These are phyloP conservation scores for Tragulus kanchil DNA, from an alignment of 2,113 vertebrate species.

Conservation along the genomic window DNA sequence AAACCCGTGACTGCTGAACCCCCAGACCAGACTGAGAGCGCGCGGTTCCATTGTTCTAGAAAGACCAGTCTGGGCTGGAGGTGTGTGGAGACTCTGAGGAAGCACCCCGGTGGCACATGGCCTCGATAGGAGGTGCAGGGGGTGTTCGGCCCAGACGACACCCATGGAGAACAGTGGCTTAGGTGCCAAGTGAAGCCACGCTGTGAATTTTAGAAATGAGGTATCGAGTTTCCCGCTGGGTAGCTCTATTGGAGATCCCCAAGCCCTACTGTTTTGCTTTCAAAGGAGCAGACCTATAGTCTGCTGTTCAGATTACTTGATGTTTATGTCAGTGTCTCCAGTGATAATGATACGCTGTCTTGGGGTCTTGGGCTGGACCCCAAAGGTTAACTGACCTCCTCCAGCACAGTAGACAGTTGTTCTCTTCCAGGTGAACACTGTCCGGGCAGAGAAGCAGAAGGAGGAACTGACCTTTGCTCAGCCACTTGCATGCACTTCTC, in stretches of 20 bases:
- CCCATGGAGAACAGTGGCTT: neutral
- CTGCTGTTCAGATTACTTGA: neutral
- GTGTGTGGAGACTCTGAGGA: neutral
- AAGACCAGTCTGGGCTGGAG: neutral
- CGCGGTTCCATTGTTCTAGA: neutral
- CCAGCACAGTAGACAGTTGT: neutral
- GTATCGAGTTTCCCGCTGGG: too few species aligned
- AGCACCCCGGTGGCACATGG: fast-evolving
- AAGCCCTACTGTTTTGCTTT: neutral
- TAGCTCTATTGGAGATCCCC: neutral
- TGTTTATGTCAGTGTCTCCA: fast-evolving
- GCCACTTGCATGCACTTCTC: fast-evolving
- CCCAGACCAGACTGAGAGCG: neutral
- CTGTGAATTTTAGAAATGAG: neutral
- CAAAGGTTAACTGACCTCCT: neutral
- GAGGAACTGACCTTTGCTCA: neutral
- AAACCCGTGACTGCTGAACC: neutral
- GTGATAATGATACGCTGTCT: neutral
- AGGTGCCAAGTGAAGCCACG: neutral
- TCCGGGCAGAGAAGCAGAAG: fast-evolving
- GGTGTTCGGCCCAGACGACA: neutral
- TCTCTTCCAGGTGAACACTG: neutral
- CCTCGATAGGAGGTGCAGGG: neutral
- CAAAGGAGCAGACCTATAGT: neutral
- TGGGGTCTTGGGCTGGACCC: neutral